phyloP scores from a whole-genome alignment of 1,140 invertebrate species.

The Hylaeus anthracinus region DNA sequence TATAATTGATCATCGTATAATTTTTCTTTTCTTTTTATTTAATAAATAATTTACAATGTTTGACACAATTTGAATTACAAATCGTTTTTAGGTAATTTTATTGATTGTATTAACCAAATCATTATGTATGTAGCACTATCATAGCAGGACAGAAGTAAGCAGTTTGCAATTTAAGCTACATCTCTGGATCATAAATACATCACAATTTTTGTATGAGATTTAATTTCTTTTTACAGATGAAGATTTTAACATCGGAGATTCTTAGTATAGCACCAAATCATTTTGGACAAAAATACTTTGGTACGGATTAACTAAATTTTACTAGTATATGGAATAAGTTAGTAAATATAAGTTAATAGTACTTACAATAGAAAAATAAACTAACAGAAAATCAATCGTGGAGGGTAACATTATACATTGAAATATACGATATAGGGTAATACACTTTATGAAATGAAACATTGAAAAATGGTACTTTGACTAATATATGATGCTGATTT shows the following conservation, averaged over 20 bases:
- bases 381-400: conserved; percentile 52
- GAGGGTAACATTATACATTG: conserved; percentile 42
- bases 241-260: conserved; percentile 96
- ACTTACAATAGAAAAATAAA: conserved; percentile 38
- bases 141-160: background rate
- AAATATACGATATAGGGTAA: conserved; percentile 8
- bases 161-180: background rate
- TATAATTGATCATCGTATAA: background rate
- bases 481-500: conserved; percentile 10
- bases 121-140: background rate
- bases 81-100: background rate
- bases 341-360: conserved; percentile 20
- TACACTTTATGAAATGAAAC: conserved; percentile 1
- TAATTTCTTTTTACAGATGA: conserved; percentile 85
- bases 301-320: conserved; percentile 90
- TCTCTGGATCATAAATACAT: background rate
- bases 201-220: background rate
- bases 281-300: conserved; percentile 99
- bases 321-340: conserved; percentile 36
- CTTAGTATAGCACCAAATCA: conserved; percentile 98
- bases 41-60: background rate
- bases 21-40: background rate
- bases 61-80: too few species aligned
- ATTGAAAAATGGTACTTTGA: background rate
- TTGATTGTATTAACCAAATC: background rate